phyloP scores from a whole-genome alignment of 2,113 vertebrate species.

The Crotalus helleri region DNA sequence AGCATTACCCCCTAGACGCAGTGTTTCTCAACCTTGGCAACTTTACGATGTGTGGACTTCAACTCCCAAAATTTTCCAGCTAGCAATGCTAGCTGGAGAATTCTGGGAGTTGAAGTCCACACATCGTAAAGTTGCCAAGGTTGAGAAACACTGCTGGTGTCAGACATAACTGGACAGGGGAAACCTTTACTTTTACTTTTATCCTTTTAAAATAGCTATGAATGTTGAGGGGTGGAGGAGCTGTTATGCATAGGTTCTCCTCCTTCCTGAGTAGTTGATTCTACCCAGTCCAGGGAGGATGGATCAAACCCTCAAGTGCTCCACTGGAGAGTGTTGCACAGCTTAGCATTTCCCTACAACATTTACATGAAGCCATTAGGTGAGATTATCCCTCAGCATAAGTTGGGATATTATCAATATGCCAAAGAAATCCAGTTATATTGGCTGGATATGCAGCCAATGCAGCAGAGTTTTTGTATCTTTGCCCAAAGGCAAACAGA shows the following conservation, averaged over 20 bases:
- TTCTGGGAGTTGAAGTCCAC: too few relatives aligned
- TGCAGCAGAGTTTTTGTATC: background rate
- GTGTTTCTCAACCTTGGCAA: too few relatives aligned
- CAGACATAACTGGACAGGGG: background rate
- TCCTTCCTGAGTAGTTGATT: background rate
- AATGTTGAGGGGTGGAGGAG: background rate
- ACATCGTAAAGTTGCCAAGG: too few relatives aligned
- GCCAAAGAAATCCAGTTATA: background rate
- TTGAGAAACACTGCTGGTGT: background rate
- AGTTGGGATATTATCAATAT: background rate
- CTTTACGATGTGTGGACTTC: too few relatives aligned
- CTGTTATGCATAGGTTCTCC: background rate
- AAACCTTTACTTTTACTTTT: background rate
- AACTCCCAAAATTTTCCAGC: too few relatives aligned
- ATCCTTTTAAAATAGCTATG: background rate
- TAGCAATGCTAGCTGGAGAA: too few relatives aligned
- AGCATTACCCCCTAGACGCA: background rate
- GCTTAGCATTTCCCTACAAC: background rate
- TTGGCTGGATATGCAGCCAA: background rate
- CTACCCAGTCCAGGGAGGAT: background rate
- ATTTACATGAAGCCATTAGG: background rate
- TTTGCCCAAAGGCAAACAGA: background rate
- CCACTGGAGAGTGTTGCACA: background rate
- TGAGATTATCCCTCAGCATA: background rate
- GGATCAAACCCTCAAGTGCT: background rate